A percentile compares a stretch with the other conserved stretches of the same genome.
phyloP scores from a whole-genome alignment of 2,888 invertebrate genomes.

The Neoitamus cyanurus region DNA sequence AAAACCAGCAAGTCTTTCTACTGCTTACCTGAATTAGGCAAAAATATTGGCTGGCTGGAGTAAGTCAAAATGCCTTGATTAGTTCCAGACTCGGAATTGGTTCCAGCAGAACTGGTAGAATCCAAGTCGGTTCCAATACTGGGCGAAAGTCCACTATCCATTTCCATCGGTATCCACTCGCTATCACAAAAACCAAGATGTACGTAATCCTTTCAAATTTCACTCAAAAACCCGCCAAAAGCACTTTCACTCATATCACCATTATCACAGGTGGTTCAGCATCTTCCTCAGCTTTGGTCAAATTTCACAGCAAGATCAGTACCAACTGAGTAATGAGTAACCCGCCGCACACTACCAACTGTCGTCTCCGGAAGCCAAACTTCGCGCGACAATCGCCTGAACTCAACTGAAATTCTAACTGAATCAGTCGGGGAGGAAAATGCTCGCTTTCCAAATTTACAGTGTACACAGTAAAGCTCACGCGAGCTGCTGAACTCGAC shows the following conservation, averaged over 20 bases:
- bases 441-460: neutral
- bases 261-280: neutral
- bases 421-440: constrained; percentile 19
- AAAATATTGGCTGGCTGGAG: constrained; percentile 59
- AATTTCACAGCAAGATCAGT: neutral
- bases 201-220: neutral
- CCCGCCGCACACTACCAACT: neutral
- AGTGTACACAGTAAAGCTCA: neutral
- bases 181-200: neutral
- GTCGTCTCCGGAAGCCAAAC: neutral
- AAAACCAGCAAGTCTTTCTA: neutral
- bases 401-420: constrained; percentile 17
- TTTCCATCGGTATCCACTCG: constrained; percentile 49
- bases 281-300: neutral
- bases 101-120: constrained; percentile 65
- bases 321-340: neutral
- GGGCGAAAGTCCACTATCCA: constrained; percentile 62
- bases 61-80: constrained; percentile 63
- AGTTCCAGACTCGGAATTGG: constrained; percentile 61
- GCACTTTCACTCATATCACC: neutral
- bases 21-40: constrained; percentile 62
- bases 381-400: constrained; percentile 12
- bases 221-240: neutral
- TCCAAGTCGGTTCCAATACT: constrained; percentile 64
- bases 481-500: neutral